These are phyloP conservation scores for Platyura marginata DNA, from an alignment of 1,140 invertebrate genomes.

Conservation along the genomic window DNA sequence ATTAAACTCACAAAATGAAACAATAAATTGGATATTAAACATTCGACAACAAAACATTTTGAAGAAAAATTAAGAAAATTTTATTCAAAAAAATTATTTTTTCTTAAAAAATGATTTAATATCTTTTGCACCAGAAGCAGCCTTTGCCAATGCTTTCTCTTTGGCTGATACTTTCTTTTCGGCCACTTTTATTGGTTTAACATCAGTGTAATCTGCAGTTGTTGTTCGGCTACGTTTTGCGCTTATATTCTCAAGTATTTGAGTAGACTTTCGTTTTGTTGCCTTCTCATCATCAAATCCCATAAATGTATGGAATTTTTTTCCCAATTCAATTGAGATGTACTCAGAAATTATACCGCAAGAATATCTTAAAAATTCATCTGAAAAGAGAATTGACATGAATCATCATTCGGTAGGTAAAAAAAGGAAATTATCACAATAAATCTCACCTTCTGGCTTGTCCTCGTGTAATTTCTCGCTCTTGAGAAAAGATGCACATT, in stretches of 20 bases:
- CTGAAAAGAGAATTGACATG: no score
- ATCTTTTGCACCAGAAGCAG: slow-evolving; percentile 49
- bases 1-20: no score
- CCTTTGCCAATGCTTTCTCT: slow-evolving; percentile 50
- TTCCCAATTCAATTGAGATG: slow-evolving; percentile 39
- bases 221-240: slow-evolving; percentile 13
- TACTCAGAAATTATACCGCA: slow-evolving; percentile 47
- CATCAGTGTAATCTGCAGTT: neutral
- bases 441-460: neutral
- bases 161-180: slow-evolving; percentile 33
- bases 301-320: slow-evolving; percentile 37
- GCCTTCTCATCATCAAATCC: slow-evolving; percentile 35
- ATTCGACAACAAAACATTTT: no score
- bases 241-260: slow-evolving; percentile 21
- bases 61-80: no score
- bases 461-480: slow-evolving; percentile 13
- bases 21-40: no score
- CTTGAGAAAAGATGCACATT: slow-evolving; percentile 51
- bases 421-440: neutral
- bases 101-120: slow-evolving; percentile 56
- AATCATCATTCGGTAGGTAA: neutral
- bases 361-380: neutral
- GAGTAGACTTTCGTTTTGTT: slow-evolving; percentile 34
- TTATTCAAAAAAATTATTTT: no score
- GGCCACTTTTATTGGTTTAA: slow-evolving; percentile 23